A percentile compares a stretch with the other conserved stretches of the same genome.
phyloP scores from a whole-genome alignment of 2,797 vertebrate species.

The Vespertilio murinus region DNA sequence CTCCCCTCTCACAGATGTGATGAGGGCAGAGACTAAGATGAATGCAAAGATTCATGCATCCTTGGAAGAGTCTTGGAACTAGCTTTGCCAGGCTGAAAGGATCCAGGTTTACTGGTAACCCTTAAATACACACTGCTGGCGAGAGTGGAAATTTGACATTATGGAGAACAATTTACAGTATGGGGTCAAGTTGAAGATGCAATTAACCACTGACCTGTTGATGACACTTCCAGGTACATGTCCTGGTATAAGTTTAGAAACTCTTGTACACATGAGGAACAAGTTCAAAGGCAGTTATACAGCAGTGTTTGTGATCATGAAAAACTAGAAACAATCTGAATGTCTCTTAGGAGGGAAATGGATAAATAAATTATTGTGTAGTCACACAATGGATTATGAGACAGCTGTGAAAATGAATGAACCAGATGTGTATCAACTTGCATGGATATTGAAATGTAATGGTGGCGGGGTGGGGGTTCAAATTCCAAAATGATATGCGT shows the following conservation, averaged over 20 bases:
- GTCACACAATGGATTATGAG: neutral
- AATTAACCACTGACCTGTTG: too few relatives aligned
- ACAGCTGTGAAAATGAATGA: neutral
- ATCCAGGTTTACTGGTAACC: neutral
- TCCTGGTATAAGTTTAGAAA: neutral
- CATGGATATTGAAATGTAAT: neutral
- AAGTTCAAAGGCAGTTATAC: neutral
- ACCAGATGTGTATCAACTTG: neutral
- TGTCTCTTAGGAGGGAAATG: neutral
- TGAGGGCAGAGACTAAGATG: neutral
- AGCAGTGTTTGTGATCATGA: neutral
- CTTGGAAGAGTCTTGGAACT: neutral
- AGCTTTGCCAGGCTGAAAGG: neutral
- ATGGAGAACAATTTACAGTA: neutral
- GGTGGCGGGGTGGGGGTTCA: neutral
- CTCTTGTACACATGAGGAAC: neutral
- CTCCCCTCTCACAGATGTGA: neutral
- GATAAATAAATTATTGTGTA: neutral
- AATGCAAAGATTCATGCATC: neutral
- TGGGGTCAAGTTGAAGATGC: neutral
- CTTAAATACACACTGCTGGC: neutral
- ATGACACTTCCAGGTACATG: neutral
- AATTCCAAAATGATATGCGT: neutral
- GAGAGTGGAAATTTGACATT: neutral
- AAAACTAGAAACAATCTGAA: neutral